phyloP scores from a whole-genome alignment of 2,888 invertebrate species.

The Balanococcus diminutus region DNA sequence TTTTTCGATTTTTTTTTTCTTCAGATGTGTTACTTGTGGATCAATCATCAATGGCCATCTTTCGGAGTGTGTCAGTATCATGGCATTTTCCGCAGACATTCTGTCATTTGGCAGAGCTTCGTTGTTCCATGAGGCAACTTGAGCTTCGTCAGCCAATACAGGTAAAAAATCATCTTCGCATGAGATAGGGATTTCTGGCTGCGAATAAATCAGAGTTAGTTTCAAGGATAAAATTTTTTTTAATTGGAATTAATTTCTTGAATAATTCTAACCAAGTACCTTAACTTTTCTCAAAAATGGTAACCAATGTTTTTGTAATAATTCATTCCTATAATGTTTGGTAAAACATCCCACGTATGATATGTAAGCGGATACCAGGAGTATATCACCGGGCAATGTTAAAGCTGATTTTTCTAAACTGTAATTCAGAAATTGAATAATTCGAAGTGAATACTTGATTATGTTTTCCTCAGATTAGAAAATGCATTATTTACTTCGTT shows the following conservation, averaged over 20 bases:
- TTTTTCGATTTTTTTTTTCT: not conserved
- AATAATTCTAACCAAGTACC: conserved; percentile 60
- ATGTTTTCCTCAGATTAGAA: not conserved
- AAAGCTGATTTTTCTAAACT: conserved; percentile 74
- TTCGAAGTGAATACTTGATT: not conserved
- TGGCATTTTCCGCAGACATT: conserved; percentile 95
- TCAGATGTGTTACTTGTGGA: conserved; percentile 78
- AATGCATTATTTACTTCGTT: conserved; percentile 61
- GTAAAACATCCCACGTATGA: conserved; percentile 95
- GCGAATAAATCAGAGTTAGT: conserved; percentile 58
- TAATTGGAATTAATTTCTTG: not conserved
- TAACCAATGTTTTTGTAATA: conserved; percentile 80
- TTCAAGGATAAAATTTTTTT: not conserved
- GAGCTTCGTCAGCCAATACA: conserved; percentile 90
- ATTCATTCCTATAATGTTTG: conserved; percentile 77
- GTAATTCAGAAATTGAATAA: conserved; percentile 55
- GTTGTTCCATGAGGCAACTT: conserved; percentile 93
- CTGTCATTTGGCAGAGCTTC: conserved; percentile 88
- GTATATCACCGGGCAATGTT: conserved; percentile 86
- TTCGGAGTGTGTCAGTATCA: conserved; percentile 85
- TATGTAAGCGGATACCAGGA: conserved; percentile 88
- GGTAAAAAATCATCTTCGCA: conserved; percentile 79
- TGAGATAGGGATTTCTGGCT: conserved; percentile 80
- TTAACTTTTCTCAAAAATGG: conserved; percentile 75
- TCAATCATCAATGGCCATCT: conserved; percentile 96